phyloP scores from a whole-genome alignment of 2,888 invertebrate genomes.

The Piscicola geometra region DNA sequence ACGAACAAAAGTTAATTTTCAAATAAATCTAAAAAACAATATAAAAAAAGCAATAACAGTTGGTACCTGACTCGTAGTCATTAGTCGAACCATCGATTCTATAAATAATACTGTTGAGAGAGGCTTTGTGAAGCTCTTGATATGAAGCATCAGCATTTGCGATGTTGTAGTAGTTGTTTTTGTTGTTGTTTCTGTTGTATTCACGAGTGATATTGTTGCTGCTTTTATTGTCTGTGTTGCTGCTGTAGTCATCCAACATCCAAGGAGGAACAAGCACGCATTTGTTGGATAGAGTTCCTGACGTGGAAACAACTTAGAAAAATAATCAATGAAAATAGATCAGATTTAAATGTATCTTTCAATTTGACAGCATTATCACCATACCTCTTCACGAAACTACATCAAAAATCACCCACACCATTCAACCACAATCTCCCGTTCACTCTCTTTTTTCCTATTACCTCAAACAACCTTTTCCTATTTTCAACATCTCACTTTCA shows the following conservation, averaged over 20 bases:
- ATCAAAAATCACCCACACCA: no score
- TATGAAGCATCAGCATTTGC: neutral
- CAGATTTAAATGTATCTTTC: no score
- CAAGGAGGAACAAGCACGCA: slow-evolving; percentile 33
- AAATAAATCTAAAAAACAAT: neutral
- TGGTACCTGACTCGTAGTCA: neutral
- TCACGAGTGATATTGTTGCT: neutral
- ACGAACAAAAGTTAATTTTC: neutral
- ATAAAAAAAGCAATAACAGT: neutral
- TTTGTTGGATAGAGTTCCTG: slow-evolving; percentile 34
- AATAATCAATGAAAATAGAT: no score
- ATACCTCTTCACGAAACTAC: no score
- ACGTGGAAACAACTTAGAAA: no score
- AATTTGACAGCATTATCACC: no score
- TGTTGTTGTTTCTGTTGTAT: neutral
- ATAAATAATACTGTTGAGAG: neutral
- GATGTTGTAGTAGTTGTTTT: neutral
- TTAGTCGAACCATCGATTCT: neutral
- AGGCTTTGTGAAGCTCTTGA: neutral
- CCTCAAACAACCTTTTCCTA: no score
- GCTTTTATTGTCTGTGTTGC: neutral
- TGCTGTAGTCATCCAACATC: slow-evolving; percentile 22
- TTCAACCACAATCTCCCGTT: no score
- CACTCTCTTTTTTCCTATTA: no score
- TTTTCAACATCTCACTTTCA: no score